Percentiles rank a stretch among this genome's conserved stretches.
Evolutionary conservation across 2,113 vertebrate genomes (phyloP).

Genomic region (Pantherophis guttatus): DNA sequence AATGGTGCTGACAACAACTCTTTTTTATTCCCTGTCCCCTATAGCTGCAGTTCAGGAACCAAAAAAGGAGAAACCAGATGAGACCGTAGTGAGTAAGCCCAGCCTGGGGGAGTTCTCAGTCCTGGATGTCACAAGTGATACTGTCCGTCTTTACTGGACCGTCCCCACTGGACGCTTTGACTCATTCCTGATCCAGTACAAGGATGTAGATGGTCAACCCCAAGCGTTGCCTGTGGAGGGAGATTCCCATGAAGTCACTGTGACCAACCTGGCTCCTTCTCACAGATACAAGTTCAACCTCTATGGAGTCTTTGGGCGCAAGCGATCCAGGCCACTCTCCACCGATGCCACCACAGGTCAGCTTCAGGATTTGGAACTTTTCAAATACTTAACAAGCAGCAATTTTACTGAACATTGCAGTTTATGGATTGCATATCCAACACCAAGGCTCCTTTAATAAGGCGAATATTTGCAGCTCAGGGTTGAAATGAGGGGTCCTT

Average conservation of each 20-base stretch:
- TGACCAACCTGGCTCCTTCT: slow-evolving; percentile 42
- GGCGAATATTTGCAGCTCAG: no score
- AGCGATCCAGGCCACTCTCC: slow-evolving; percentile 39
- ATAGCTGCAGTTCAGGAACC: neutral
- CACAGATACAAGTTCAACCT: slow-evolving; percentile 64
- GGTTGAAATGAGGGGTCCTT: no score
- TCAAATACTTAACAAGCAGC: neutral
- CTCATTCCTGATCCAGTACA: slow-evolving; percentile 42
- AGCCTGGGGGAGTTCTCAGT: slow-evolving; percentile 36
- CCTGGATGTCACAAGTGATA: slow-evolving; percentile 26
- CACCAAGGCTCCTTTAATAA: no score
- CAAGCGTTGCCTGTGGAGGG: slow-evolving; percentile 46
- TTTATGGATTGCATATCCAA: neutral
- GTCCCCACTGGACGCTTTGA: slow-evolving; percentile 42
- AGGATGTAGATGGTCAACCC: slow-evolving; percentile 22
- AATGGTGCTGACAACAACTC: neutral
- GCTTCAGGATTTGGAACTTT: neutral
- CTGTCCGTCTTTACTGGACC: slow-evolving; percentile 43
- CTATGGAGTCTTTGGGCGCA: slow-evolving; percentile 39
- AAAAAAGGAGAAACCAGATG: neutral
- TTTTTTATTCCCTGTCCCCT: neutral
- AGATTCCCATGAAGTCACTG: slow-evolving; percentile 8
- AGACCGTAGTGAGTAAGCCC: neutral
- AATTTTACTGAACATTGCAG: neutral
- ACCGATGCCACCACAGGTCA: neutral